These are phyloP conservation scores for Sphaeramia orbicularis DNA, from an alignment of 2,797 vertebrate species.

Conservation along the genomic window DNA sequence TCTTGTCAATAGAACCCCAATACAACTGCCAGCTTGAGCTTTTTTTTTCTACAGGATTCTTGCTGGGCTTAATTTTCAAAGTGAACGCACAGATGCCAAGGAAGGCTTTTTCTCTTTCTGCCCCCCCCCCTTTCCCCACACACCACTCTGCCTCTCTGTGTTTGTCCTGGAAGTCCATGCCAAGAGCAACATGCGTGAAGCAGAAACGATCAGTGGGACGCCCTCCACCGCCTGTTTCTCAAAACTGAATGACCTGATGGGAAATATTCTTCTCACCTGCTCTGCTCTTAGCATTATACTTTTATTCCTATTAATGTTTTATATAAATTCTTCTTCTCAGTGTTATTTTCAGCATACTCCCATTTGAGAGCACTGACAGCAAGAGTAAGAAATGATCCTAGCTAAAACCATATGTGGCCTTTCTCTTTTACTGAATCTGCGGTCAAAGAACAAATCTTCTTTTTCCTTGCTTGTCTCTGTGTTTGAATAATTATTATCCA, in stretches of 20 bases:
- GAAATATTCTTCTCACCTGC: conserved; percentile 57
- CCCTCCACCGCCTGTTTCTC: conserved; percentile 74
- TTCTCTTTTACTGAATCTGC: conserved; percentile 31
- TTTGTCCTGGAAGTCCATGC: conserved; percentile 79
- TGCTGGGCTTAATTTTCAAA: conserved; percentile 89
- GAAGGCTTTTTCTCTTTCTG: conserved; percentile 72
- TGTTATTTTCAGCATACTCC: conserved; percentile 22
- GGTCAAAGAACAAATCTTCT: conserved; percentile 59
- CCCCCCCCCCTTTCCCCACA: conserved; percentile 26
- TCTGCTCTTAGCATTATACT: conserved; percentile 27
- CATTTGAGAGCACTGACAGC: conserved; percentile 5
- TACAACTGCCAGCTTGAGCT: conserved; percentile 87
- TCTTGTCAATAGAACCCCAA: conserved; percentile 87
- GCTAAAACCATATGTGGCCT: conserved; percentile 34
- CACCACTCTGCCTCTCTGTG: conserved; percentile 53
- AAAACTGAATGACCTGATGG: conserved; percentile 71
- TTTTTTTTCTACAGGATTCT: conserved; percentile 83
- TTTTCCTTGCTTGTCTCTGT: conserved; percentile 45
- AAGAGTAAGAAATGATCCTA: conserved; percentile 26
- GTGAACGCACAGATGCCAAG: conserved; percentile 87
- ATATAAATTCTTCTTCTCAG: conserved; percentile 14
- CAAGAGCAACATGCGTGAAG: conserved; percentile 83
- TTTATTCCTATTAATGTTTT: conserved; percentile 32
- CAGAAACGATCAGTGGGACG: conserved; percentile 79
- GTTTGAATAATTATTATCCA: conserved; percentile 77